Evolutionary conservation across 1,140 invertebrate species (phyloP), one percentile per base, ranked within the genome.

Genomic region (Scaptomyza pallida): DNA sequence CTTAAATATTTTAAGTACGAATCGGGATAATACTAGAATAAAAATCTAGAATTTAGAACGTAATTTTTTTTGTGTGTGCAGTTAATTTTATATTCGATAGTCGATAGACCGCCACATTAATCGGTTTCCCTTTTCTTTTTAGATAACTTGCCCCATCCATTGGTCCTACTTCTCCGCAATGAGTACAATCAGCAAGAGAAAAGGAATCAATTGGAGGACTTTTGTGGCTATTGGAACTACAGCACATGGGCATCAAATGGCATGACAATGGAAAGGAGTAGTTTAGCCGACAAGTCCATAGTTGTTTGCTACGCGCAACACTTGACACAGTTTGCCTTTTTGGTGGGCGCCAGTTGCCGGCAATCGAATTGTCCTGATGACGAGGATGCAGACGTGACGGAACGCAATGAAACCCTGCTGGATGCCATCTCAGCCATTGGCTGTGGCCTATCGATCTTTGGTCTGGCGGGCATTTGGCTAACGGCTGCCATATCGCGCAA

Each of bases 301-400:
- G 54, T 26, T 15, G 54, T 93, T 6, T 94, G 94, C 80, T 79
- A 92, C 16, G 94, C 92, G 56, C 91, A 92, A 33, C 94, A 94
- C 88, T 85, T 94, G 50, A 94, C 94, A 15, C 92, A 94, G 88
- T 94, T 94, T 78, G 93, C 93, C 5, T 91, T 94, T 64, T 80
- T 94, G 21, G 71, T 94, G 13, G 83, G 92, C 13, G 89, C 89
- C 33, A 75, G 56, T 15, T 81, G 79, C 54, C 78, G 89, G 16
- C 77, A 88, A 37, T 19, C 26, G 4, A 15, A 13, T 19, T 57
- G 77, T 21, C 52, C 48, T 5, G 63, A 82, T 23, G 52, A 72
- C 47, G 35, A 68, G 43, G 77, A 82, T 0, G 15, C 69, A 0
- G 67, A 80, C 10, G 76, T 80, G 26, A 69, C 75, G 8, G 62